phyloP scores from a whole-genome alignment of 1,140 invertebrate species.

The Chironomus striatipennis region DNA sequence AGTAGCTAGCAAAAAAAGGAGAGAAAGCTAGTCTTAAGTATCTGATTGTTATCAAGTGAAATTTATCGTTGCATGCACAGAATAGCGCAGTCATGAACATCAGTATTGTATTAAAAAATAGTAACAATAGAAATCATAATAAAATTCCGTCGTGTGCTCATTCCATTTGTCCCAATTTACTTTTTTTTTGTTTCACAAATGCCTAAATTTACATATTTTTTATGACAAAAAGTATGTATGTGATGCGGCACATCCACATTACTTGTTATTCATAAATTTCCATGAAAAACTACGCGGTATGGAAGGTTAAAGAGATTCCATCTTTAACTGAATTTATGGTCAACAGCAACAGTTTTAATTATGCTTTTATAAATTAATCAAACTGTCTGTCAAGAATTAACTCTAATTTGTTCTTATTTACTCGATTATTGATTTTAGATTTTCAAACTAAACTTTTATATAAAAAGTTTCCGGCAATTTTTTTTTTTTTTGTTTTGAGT shows the following conservation, averaged over 20 bases:
- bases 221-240: not conserved
- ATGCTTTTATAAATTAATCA: too few relatives aligned
- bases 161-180: not conserved
- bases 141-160: not conserved
- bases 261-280: not conserved
- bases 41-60: not conserved
- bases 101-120: not conserved
- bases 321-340: too few relatives aligned
- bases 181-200: not conserved
- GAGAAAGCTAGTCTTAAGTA: not conserved
- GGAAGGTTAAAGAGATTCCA: not conserved
- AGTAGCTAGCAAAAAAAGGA: not conserved
- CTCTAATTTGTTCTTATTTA: too few relatives aligned
- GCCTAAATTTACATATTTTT: not conserved
- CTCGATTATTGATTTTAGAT: too few relatives aligned
- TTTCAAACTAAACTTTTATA: too few relatives aligned
- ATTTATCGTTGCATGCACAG: not conserved
- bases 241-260: not conserved
- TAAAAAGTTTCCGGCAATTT: not conserved
- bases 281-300: not conserved
- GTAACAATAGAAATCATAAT: slow-evolving; percentile 8
- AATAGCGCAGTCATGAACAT: not conserved
- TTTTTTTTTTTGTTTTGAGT: too few relatives aligned
- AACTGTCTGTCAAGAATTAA: too few relatives aligned
- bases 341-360: too few relatives aligned